phyloP scores from a whole-genome alignment of 2,797 vertebrate genomes.

The Bradypodion pumilum region DNA sequence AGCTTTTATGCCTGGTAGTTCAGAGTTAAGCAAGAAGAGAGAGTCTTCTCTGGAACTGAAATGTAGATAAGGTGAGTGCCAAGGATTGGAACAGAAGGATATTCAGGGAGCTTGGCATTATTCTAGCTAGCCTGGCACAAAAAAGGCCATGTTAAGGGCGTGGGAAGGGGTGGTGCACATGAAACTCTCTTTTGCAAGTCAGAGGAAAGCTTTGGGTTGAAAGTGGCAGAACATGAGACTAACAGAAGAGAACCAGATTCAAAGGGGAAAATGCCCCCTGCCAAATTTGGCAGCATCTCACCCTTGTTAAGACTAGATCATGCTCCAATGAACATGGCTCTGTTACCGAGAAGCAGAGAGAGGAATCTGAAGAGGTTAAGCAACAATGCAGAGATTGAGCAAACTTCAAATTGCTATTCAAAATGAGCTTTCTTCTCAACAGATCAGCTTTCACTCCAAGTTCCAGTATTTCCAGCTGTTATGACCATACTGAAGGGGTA shows the following conservation, averaged over 20 bases:
- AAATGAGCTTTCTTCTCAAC: slow-evolving; percentile 50
- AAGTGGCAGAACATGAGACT: neutral
- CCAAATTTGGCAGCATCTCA: slow-evolving; percentile 25
- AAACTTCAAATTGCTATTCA: slow-evolving; percentile 19
- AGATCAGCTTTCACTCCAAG: slow-evolving; percentile 46
- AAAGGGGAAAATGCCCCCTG: slow-evolving; percentile 57
- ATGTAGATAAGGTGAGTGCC: neutral
- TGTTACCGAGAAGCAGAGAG: neutral
- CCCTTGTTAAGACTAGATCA: slow-evolving; percentile 18
- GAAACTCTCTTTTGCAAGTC: neutral
- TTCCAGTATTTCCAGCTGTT: neutral
- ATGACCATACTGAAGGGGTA: too few species aligned
- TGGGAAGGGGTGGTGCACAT: too few species aligned
- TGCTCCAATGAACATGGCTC: neutral
- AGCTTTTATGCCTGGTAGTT: neutral
- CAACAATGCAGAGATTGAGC: neutral
- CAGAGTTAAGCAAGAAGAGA: neutral
- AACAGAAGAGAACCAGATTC: neutral
- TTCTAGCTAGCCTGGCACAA: neutral
- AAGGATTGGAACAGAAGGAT: neutral
- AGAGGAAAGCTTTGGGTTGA: neutral
- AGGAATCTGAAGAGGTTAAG: neutral
- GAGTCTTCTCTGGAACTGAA: neutral
- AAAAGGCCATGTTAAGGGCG: neutral
- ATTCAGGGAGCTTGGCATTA: neutral